Base-by-base conservation (phyloP, 2,797 vertebrate species). In the Catharus ustulatus region DNA sequence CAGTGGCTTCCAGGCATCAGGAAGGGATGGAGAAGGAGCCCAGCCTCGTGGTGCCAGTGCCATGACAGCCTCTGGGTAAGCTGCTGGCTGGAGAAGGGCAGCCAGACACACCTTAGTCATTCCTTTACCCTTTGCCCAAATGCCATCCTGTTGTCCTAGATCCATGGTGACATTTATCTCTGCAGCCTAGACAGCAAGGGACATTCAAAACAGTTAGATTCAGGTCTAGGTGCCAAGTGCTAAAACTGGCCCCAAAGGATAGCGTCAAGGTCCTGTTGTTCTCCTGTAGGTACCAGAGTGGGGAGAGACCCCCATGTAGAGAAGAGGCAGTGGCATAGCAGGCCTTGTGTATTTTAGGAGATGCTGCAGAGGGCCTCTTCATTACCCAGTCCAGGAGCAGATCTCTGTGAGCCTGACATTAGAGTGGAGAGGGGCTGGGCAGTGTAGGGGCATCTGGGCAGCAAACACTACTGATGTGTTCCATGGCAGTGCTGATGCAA, bases 61-160 rank as follows among this genome's bases (percentile, higher is more conserved):
- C 89, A 98, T 99, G 99, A 97, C 98, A 26, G 98, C 98, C 42
- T 99, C 99, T 40, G 98, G 99, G 98, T 99, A 97, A 95, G 95
- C 38, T 91, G 68, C 54, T 48, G 42, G 58, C 29, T 81, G 42
- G 54, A 66, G 57, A 55, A 34, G 59, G 54, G 27, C 1, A 2
- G 40, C 30, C 5, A 4, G n/a, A 75, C 29, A 75, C 29, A 54
- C 62, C 34, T 87, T 83, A 32, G n/a, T 34, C 6, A 20, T 89
- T 63, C 29, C 52, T 52, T 83, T 48, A 67, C 24, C 18, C 51
- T 15, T 52, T 83, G 30, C 26, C 43, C 19, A 3, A 5, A 67
- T 69, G 63, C 51, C 24, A 32, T 75, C 32, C 34, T n/a, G 0
- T 62, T 78, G 54, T 82, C 87, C 46, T 69, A 43, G 49, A 38